Base-by-base conservation (phyloP, 2,113 vertebrate genomes). In the Saimiri boliviensis region DNA sequence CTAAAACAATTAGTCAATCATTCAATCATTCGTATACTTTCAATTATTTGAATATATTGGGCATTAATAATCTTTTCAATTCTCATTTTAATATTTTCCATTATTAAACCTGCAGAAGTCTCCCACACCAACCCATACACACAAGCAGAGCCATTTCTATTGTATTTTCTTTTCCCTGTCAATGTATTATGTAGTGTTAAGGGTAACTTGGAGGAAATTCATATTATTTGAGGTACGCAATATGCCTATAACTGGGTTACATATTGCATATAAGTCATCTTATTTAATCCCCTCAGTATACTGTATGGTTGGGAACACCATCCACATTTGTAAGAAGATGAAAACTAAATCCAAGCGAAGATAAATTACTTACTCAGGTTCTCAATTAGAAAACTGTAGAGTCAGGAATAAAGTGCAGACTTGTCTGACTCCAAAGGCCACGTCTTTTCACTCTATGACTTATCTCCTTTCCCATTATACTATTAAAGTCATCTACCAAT, bases 81-180 rank as follows among this genome's bases (percentile, higher is more conserved):
- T 93, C 86, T 96, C 95, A 96, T 96, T 95, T 97, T 96, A 93
- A 95, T 93, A 95, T 95, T 94, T 97, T 95, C 92, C 87, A 96
- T 96, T 96, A 97, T 86, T 56, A n/a, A 73, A 32, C 19, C 77
- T 90, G 32, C 8, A 84, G 71, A 96, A 84, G 14, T 84, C 35
- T 21, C n/a, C 66, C 13, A n/a, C 13, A 45, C 6, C 49, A 20
- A 56, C 45, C 32, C 2, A 23, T 4, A n/a, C 14, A 47, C 20
- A 92, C 2, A 12, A 95, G 14, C 49, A 84, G 13, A 84, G 17
- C 6, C 13, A 37, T 88, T 86, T 35, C 35, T 47, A 58, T 20
- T 14, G 35, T 23, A 58, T 8, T 52, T 79, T 77, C 20, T 85
- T 37, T 56, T 6, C 32, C 4, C 4, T 82, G 5, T 84, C 30